phyloP scores from a whole-genome alignment of 2,797 vertebrate species.

The Thaleichthys pacificus region DNA sequence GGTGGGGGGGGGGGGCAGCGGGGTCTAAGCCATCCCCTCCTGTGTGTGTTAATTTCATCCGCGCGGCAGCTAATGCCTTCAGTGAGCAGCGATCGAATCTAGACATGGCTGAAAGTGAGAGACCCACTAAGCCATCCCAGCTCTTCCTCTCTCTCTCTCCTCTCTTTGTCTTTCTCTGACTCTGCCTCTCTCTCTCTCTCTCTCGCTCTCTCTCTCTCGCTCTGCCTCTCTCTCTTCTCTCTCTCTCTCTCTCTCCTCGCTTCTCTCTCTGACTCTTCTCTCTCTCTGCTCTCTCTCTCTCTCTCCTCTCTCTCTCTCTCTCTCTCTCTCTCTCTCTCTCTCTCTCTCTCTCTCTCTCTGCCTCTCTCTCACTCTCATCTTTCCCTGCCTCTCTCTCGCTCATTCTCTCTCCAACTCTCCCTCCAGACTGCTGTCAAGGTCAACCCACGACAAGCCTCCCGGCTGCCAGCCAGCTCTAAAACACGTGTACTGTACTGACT shows the following conservation, averaged over 20 bases:
- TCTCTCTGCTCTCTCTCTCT: constrained; percentile 36
- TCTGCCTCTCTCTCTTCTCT: neutral
- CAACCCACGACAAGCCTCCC: constrained; percentile 11
- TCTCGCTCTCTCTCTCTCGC: constrained; percentile 4
- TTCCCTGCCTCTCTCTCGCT: neutral
- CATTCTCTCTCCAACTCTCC: constrained; percentile 19
- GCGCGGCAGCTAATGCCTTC: constrained; percentile 37
- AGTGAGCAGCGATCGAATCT: constrained; percentile 24
- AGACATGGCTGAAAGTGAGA: constrained; percentile 37
- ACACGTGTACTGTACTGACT: constrained; percentile 14
- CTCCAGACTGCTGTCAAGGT: neutral
- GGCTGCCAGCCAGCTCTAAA: constrained; percentile 9
- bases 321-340: neutral
- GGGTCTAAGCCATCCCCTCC: constrained; percentile 30
- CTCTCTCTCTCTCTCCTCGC: constrained; percentile 53
- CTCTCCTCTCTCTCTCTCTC: constrained; percentile 32
- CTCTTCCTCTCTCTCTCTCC: constrained; percentile 1
- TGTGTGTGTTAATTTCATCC: constrained; percentile 53
- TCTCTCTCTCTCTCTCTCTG: constrained; percentile 12
- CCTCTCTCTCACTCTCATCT: constrained; percentile 7
- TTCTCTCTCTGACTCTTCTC: constrained; percentile 41
- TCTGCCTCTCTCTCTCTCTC: neutral
- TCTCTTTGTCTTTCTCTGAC: too few relatives aligned
- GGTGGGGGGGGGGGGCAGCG: constrained; percentile 29
- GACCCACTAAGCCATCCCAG: constrained; percentile 36